Evolutionary conservation across 2,113 vertebrate genomes (phyloP).

Genomic region (Polypterus bichir): DNA sequence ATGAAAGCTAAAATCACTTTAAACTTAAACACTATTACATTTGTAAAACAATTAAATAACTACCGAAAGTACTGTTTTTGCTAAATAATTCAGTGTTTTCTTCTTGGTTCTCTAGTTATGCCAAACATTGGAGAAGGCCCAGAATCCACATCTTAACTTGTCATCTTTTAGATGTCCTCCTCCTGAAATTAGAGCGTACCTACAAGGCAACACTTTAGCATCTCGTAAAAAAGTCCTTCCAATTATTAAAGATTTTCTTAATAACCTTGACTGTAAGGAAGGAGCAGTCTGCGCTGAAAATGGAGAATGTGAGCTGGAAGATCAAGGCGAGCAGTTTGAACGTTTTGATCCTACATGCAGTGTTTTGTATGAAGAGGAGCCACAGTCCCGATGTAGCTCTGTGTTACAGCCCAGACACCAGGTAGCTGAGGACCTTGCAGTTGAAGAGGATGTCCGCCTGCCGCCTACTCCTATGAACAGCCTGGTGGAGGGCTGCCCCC

Average conservation of each 20-base stretch:
- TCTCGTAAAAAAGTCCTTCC: constrained; percentile 80
- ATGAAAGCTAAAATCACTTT: too few relatives aligned
- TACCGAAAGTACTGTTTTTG: too few relatives aligned
- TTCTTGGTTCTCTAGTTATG: constrained; percentile 46
- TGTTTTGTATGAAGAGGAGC: background rate
- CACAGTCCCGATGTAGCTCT: background rate
- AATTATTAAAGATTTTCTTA: constrained; percentile 59
- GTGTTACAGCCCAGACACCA: background rate
- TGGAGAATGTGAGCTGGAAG: constrained; percentile 21
- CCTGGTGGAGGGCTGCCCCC: constrained; percentile 83
- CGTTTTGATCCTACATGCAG: background rate
- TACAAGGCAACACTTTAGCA: constrained; percentile 63
- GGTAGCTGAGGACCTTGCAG: constrained; percentile 13
- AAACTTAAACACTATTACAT: too few relatives aligned
- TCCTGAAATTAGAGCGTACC: constrained; percentile 51
- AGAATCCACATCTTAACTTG: constrained; percentile 47
- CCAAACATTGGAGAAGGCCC: constrained; percentile 54
- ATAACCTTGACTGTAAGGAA: constrained; percentile 22
- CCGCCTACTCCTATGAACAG: constrained; percentile 92
- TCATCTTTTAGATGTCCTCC: constrained; percentile 42
- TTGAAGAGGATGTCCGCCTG: constrained; percentile 50
- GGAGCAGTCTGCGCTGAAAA: constrained; percentile 5
- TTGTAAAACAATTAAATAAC: too few relatives aligned
- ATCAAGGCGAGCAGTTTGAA: constrained; percentile 9
- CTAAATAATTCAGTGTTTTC: background rate